phyloP scores from a whole-genome alignment of 2,888 invertebrate genomes.

The Prosopocoilus inquinatus region DNA sequence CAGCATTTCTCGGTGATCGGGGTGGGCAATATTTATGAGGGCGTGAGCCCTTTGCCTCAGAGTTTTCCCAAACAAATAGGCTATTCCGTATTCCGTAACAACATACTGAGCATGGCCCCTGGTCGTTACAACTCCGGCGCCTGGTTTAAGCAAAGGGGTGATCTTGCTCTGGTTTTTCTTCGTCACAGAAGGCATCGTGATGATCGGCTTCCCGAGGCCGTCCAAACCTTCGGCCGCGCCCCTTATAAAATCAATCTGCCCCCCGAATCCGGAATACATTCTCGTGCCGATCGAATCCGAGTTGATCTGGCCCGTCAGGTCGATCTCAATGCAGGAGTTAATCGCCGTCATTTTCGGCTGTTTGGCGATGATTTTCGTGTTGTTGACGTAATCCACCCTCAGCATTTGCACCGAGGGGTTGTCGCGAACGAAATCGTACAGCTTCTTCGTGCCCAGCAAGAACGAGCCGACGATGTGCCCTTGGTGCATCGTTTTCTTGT shows the following conservation, averaged over 20 bases:
- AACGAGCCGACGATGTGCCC: slow-evolving; percentile 62
- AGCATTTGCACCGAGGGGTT: slow-evolving; percentile 62
- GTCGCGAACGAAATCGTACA: slow-evolving; percentile 64
- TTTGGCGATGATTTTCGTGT: slow-evolving; percentile 54
- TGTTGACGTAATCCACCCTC: slow-evolving; percentile 56
- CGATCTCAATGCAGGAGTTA: slow-evolving; percentile 66
- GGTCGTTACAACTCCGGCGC: slow-evolving; percentile 66
- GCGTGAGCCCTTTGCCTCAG: slow-evolving; percentile 64
- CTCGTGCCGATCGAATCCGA: slow-evolving; percentile 61
- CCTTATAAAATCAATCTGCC: slow-evolving; percentile 66
- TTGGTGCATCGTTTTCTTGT: slow-evolving; percentile 55
- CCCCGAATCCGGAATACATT: slow-evolving; percentile 64
- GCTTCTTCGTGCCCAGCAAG: slow-evolving; percentile 57
- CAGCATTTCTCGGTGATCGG: slow-evolving; percentile 59
- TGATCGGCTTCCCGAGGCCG: slow-evolving; percentile 64
- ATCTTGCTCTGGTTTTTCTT: slow-evolving; percentile 62
- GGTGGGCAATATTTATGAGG: slow-evolving; percentile 64
- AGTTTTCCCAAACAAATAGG: slow-evolving; percentile 65
- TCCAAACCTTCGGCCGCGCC: slow-evolving; percentile 65
- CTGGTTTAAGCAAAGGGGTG: slow-evolving; percentile 58
- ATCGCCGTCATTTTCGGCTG: slow-evolving; percentile 65
- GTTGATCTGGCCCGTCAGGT: slow-evolving; percentile 64
- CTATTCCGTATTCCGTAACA: slow-evolving; percentile 67
- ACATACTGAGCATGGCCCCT: slow-evolving; percentile 66
- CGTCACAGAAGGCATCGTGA: slow-evolving; percentile 61